Base-by-base conservation (phyloP, 2,888 invertebrate genomes). In the Calameuta pallipes region DNA sequence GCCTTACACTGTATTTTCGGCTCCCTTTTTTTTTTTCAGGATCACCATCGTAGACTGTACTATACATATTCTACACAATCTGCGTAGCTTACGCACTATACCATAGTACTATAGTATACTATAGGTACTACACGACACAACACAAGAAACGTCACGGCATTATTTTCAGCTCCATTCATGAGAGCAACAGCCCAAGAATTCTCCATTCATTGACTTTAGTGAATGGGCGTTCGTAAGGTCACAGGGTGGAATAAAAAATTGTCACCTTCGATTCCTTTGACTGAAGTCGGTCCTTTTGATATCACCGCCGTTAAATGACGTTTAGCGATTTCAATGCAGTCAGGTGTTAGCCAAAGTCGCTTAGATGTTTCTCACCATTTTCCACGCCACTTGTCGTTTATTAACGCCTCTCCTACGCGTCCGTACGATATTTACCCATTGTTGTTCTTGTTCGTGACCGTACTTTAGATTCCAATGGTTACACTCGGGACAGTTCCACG, bases 271-370 rank as follows among this genome's bases (percentile, higher is more conserved):
- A 56, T 56, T 56, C 56, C 56, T 15, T 71, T 80, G 77, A 31
- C 83, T n/a, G 30, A 13, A 9, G 77, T 80, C 85, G 84, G 86
- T 83, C 78, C 85, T 83, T 87, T 86, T 86, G 87, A 89, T 87
- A 86, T 81, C 82, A 78, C 76, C 73, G 36, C 75, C 75, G 82
- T 85, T 83, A 86, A 87, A 86, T 81, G 85, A 82, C 83, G 83
- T 86, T 87, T 87, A 87, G 86, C 82, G 80, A 85, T 77, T 76
- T 69, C 56, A 56, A 70, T 70, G 69, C 36, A 13, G 70, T 37
- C n/a, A 76, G 70, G 70, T 70, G 76, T 11, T 56, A 56, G 56
- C 56, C 23, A 56, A 56, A 56, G 56, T 56, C 56, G 56, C 56
- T 56, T 56, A 23, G 56, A 56, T 56, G 56, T 56, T 56, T 56